Evolutionary conservation across 2,113 vertebrate genomes (phyloP).

Genomic region (Naja naja): DNA sequence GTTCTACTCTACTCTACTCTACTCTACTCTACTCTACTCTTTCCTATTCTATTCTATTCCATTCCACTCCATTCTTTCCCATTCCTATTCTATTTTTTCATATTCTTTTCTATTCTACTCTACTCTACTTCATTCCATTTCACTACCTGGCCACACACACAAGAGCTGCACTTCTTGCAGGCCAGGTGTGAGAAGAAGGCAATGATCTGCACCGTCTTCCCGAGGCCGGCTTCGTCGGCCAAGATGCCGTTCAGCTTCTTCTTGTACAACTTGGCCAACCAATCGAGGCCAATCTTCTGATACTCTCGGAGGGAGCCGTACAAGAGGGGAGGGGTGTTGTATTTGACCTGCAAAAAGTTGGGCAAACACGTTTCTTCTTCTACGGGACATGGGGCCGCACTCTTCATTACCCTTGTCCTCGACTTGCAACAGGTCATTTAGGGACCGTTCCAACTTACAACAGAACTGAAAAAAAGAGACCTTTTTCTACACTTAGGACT

Average conservation of each 20-base stretch:
- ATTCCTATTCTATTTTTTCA: too few species aligned
- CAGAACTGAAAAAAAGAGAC: neutral
- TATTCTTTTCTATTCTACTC: too few species aligned
- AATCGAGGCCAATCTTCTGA: constrained; percentile 89
- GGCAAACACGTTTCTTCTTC: neutral
- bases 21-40: too few species aligned
- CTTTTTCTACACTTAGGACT: neutral
- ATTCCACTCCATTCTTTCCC: too few species aligned
- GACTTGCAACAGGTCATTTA: neutral
- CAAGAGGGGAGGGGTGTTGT: constrained; percentile 75
- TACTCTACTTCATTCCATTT: too few species aligned
- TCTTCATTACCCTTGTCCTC: neutral
- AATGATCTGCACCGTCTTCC: constrained; percentile 90
- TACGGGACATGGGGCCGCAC: too few species aligned
- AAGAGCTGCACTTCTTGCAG: constrained; percentile 77
- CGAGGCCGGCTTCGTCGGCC: constrained; percentile 85
- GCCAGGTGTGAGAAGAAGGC: constrained; percentile 90
- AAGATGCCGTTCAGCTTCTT: constrained; percentile 89
- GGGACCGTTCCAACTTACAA: neutral
- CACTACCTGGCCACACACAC: neutral
- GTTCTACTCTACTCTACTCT: too few species aligned
- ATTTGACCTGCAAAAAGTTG: constrained; percentile 67
- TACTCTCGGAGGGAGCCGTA: constrained; percentile 87
- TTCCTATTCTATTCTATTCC: too few species aligned
- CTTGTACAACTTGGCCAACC: constrained; percentile 83